phyloP scores from a whole-genome alignment of 2,888 invertebrate genomes.

The Cheilosia impressa region DNA sequence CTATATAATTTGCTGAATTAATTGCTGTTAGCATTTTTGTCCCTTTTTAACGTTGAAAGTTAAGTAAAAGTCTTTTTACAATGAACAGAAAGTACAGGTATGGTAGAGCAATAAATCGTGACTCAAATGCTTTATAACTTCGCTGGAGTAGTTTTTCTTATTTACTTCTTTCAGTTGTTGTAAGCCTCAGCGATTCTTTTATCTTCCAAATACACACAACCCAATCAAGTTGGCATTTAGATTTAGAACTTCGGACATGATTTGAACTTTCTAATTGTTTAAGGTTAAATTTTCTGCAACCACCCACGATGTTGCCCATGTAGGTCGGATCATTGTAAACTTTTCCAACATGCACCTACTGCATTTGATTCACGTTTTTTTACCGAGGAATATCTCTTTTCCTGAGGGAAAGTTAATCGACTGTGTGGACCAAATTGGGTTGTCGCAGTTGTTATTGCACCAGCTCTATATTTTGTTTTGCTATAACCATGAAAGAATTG shows the following conservation, averaged over 20 bases:
- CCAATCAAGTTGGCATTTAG: conserved; percentile 58
- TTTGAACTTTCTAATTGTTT: conserved; percentile 60
- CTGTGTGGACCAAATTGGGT: too few relatives aligned
- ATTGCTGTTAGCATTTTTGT: too few relatives aligned
- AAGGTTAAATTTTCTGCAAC: conserved; percentile 25
- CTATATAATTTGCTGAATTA: too few relatives aligned
- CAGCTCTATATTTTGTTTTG: too few relatives aligned
- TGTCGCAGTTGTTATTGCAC: too few relatives aligned
- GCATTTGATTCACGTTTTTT: conserved; percentile 2
- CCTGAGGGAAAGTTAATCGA: too few relatives aligned
- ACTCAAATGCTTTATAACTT: conserved; percentile 48
- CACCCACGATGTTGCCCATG: conserved; percentile 13
- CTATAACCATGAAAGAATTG: too few relatives aligned
- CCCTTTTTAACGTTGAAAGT: conserved; percentile 2
- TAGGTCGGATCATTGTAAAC: neutral
- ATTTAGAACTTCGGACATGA: conserved; percentile 55
- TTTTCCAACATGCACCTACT: neutral
- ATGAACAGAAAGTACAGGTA: neutral
- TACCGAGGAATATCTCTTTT: too few relatives aligned
- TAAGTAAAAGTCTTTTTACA: conserved; percentile 12
- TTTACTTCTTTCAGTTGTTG: conserved; percentile 6
- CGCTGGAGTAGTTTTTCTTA: conserved; percentile 14
- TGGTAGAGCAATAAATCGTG: conserved; percentile 38
- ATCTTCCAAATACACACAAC: conserved; percentile 19
- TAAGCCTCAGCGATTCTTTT: neutral